Evolutionary conservation across 2,888 invertebrate species (phyloP).

Genomic region (Periphyllus acericola): DNA sequence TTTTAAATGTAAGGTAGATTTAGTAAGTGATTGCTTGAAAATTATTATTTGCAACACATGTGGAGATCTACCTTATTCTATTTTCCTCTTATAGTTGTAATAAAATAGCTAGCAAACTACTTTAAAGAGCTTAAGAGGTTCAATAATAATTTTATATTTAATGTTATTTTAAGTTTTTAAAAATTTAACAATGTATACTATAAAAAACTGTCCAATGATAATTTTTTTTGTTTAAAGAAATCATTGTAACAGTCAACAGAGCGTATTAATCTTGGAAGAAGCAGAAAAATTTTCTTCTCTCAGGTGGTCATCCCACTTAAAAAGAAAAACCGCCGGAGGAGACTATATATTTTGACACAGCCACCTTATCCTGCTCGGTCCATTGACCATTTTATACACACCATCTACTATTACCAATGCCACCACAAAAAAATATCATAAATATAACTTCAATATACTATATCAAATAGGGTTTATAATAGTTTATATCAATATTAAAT

Average conservation of each 20-base stretch:
- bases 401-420: not conserved
- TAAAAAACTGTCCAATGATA: not conserved
- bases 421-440: too few relatives aligned
- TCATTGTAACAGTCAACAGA: too few relatives aligned
- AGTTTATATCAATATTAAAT: too few relatives aligned
- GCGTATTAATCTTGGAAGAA: too few relatives aligned
- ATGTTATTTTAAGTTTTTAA: not conserved
- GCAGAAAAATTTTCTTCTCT: too few relatives aligned
- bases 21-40: conserved; percentile 41
- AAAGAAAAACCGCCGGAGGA: too few relatives aligned
- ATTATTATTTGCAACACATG: conserved; percentile 10
- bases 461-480: too few relatives aligned
- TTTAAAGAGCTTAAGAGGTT: conserved; percentile 31
- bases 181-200: not conserved
- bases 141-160: not conserved
- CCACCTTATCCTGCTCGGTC: not conserved
- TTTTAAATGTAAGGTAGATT: conserved; percentile 22
- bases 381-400: not conserved
- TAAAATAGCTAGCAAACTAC: conserved; percentile 11
- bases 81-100: conserved; percentile 18
- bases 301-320: too few relatives aligned
- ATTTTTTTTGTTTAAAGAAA: too few relatives aligned
- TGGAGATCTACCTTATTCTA: conserved; percentile 34
- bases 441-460: too few relatives aligned
- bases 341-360: too few relatives aligned